Base-by-base conservation (phyloP, 2,888 invertebrate genomes). In the Drosophila atroscutellata region DNA sequence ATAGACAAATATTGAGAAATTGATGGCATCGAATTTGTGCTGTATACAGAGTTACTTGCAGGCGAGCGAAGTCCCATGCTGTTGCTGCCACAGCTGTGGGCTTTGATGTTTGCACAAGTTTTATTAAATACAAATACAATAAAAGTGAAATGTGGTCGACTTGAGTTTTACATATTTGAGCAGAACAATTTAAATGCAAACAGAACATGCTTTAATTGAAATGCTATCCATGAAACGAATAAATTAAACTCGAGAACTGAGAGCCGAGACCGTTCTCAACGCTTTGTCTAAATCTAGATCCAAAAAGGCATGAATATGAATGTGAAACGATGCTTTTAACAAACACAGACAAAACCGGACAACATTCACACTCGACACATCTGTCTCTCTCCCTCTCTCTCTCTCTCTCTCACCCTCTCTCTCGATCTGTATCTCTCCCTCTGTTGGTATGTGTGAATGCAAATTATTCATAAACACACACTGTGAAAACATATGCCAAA, bases 201-300 rank as follows among this genome's bases (percentile, higher is more conserved):
- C 28, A 62, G 58, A 49, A 52, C 32, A 54, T 56, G 47, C 37
- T 45, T 54, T 75, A 75, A 89, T 89, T 75, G 69, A 73, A 76
- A 81, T 78, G 78, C 76, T 88, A 75, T 86, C 81, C 86, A 71
- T 71, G 68, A 75, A 81, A 60, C 74, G 81, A 81, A 75, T 73
- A 86, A 83, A 86, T 86, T 81, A 73, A 73, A 64, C 55, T 34
- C 39, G 36, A 39, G 37, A 57, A 52, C 50, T 47, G 47, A 20
- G 30, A 47, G 45, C 39, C 65, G 62, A 72, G 59, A 76, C 66
- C 66, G 56, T 45, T 45, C 54, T 76, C 70, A 69, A 62, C 68
- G 65, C 87, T 81, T 69, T 79, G 51, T 74, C 69, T 67, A 83
- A 76, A 76, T 75, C 65, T 47, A 67, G 37, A 55, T 55, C 34